Evolutionary conservation across 2,888 invertebrate genomes (phyloP).

Genomic region (Tenodera sinensis): DNA sequence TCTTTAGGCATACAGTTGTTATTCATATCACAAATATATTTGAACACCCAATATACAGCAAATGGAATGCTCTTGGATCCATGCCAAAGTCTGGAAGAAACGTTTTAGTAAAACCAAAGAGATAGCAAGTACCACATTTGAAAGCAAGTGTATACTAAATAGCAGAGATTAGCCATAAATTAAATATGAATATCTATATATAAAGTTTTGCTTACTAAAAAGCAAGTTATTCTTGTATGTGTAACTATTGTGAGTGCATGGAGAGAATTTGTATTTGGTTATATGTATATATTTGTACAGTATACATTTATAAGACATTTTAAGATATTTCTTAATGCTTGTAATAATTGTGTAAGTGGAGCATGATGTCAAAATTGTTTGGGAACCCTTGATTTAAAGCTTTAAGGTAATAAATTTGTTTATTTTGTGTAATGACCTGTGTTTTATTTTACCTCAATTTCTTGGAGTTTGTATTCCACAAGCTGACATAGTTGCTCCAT

Average conservation of each 20-base stretch:
- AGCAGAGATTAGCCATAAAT: neutral
- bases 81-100: neutral
- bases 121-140: neutral
- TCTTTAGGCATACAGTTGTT: no score
- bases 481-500: no score
- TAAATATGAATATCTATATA: neutral
- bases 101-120: neutral
- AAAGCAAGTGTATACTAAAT: neutral
- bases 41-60: no score
- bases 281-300: neutral
- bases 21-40: no score
- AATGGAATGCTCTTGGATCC: neutral
- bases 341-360: neutral
- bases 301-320: neutral
- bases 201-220: neutral
- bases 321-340: neutral
- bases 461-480: no score
- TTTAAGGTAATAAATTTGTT: neutral
- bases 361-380: neutral
- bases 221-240: neutral
- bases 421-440: neutral
- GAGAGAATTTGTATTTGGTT: neutral
- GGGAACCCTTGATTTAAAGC: neutral
- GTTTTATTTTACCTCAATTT: neutral
- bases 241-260: neutral